phyloP scores from a whole-genome alignment of 1,140 invertebrate species.

The Sinonovacula constricta region DNA sequence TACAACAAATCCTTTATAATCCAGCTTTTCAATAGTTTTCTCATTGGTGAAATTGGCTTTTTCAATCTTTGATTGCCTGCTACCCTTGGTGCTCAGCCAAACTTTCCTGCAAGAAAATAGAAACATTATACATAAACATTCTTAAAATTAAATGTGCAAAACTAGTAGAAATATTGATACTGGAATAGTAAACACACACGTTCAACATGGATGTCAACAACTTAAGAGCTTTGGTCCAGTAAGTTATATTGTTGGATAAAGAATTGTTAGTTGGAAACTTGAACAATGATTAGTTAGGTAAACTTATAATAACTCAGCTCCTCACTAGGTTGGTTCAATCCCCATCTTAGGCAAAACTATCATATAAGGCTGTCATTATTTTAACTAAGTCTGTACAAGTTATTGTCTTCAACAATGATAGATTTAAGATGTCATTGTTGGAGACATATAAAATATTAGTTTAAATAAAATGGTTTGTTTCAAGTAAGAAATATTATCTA shows the following conservation, averaged over 20 bases:
- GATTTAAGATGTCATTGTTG: too few relatives aligned
- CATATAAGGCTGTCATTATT: too few relatives aligned
- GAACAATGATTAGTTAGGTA: too few relatives aligned
- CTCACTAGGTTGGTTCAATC: too few relatives aligned
- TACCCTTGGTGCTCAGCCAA: constrained; percentile 65
- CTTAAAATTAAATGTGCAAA: neutral
- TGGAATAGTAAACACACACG: neutral
- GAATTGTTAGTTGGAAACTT: neutral
- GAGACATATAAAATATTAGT: too few relatives aligned
- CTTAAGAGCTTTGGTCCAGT: neutral
- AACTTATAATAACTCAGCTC: too few relatives aligned
- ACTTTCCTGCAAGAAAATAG: constrained; percentile 60
- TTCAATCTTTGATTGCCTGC: constrained; percentile 65
- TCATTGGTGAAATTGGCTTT: constrained; percentile 70
- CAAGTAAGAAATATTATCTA: too few relatives aligned
- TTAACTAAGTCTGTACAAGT: too few relatives aligned
- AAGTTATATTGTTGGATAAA: neutral
- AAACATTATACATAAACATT: neutral
- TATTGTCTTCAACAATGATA: too few relatives aligned
- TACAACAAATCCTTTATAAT: constrained; percentile 43
- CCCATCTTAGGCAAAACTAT: too few relatives aligned
- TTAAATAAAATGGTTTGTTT: too few relatives aligned
- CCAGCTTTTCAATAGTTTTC: constrained; percentile 39
- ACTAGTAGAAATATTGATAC: neutral
- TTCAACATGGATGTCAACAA: neutral